Evolutionary conservation across 2,888 invertebrate species (phyloP).

Genomic region (Alentia gelatinosa): DNA sequence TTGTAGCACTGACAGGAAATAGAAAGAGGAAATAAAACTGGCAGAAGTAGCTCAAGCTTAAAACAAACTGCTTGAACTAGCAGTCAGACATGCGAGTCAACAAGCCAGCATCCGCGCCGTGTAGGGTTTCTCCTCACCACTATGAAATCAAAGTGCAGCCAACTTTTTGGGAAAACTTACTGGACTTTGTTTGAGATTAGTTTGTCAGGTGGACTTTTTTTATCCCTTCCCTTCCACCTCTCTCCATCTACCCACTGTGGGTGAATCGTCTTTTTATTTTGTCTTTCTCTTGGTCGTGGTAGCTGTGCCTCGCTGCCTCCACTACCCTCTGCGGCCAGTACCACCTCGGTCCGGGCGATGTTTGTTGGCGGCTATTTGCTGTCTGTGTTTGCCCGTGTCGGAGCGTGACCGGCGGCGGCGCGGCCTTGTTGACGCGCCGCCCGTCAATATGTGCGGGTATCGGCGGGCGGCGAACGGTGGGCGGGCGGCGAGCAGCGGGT

Average conservation of each 20-base stretch:
- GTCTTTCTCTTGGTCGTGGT: background rate
- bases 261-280: no score
- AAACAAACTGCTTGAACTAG: no score
- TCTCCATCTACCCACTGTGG: background rate
- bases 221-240: background rate
- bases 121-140: no score
- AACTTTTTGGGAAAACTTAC: background rate
- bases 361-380: conserved; percentile 39
- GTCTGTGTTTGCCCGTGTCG: conserved; percentile 28
- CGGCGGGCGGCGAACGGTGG: background rate
- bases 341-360: background rate
- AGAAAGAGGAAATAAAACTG: no score
- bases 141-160: no score
- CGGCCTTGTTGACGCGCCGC: background rate
- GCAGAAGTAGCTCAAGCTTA: no score
- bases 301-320: background rate
- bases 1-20: no score
- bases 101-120: no score
- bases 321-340: background rate
- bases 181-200: conserved; percentile 1
- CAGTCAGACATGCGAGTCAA: no score
- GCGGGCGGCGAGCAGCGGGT: background rate
- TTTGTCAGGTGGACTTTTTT: background rate
- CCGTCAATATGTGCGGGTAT: background rate
- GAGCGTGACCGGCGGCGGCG: conserved; percentile 5